Conservation (phyloP, 2,888 invertebrate species). For the Xiphydria camelus region DNA sequence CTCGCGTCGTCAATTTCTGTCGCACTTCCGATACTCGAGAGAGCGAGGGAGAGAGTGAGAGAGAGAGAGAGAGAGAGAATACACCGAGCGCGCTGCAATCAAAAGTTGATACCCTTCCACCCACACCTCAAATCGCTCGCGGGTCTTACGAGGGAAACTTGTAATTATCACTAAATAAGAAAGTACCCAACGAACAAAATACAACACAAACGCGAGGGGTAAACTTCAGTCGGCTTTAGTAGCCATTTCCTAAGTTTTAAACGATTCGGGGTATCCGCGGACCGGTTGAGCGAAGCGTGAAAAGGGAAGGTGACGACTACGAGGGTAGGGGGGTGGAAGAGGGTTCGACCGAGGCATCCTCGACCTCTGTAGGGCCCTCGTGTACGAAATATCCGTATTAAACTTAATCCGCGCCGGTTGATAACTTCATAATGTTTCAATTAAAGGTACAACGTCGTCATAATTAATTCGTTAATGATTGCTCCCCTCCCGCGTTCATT, state of each 20-base stretch:
- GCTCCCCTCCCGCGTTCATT: no score
- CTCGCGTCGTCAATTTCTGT: no score
- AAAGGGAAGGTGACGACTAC: no score
- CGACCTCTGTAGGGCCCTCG: no score
- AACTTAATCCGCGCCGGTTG: slow-evolving; percentile 23
- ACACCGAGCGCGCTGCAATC: not conserved
- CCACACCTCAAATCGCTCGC: not conserved
- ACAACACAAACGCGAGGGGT: slow-evolving; percentile 13
- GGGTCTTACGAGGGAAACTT: slow-evolving; percentile 20
- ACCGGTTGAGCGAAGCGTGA: no score
- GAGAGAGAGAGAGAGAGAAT: no score
- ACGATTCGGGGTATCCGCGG: slow-evolving; percentile 24
- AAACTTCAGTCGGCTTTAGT: slow-evolving; percentile 19
- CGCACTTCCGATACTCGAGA: no score
- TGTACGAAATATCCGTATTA: slow-evolving; percentile 21
- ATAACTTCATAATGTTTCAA: slow-evolving; percentile 25
- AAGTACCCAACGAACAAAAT: slow-evolving; percentile 16
- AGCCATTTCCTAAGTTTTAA: slow-evolving; percentile 32
- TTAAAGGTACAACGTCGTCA: slow-evolving; percentile 20
- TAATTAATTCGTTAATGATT: slow-evolving; percentile 19
- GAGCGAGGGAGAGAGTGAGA: no score
- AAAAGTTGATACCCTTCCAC: not conserved
- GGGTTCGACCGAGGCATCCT: no score
- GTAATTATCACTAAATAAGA: slow-evolving; percentile 44
- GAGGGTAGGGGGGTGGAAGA: no score